Evolutionary conservation across 2,888 invertebrate species (phyloP), one percentile per base, ranked within the genome.

Genomic region (Hyles lineata): DNA sequence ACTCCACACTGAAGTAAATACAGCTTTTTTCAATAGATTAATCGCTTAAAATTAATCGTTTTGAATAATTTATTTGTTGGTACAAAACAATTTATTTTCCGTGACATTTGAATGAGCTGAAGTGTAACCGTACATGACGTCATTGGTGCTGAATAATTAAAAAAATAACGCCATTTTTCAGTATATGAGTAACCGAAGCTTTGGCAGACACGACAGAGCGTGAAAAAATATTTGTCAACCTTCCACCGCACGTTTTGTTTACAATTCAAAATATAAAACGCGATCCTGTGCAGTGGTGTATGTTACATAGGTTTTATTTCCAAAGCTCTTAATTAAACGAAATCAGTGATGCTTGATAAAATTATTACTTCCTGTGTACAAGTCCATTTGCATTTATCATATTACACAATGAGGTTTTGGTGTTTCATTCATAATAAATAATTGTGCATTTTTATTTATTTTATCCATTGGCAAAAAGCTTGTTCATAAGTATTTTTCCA

Each of bases 161-260:
- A 63, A 63, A 63, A 63, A 61, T 67, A 67, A 67, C 67, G 67
- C 63, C 43, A 67, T 67, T 67, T 67, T 67, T 67, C 67, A 67
- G 67, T 43, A 50, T 50, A 67, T 17, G 50, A 5, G 50, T 50
- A 50, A 25, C 50, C 11, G 17, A 25, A 60, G 6, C 60, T 60
- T 60, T 25, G 23, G 25, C 25, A 25, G 60, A 67, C 23, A 4
- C 17, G 67, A 17, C 67, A 17, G 25, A 25, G 50, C 25, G 67
- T 67, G 50, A 67, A 67, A 50, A 43, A 67, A 67, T 67, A 67
- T 67, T 50, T 50, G 50, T 50, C 23, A 50, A 17, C 67, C 23
- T 67, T 67, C 23, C 67, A 50, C 67, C 50, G 23, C 43, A 23
- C 67, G 6, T 50, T 67, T 67, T 67, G 23, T 67, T 21, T 23